Base-by-base conservation (phyloP, 2,888 invertebrate species). In the Fragum fragum region DNA sequence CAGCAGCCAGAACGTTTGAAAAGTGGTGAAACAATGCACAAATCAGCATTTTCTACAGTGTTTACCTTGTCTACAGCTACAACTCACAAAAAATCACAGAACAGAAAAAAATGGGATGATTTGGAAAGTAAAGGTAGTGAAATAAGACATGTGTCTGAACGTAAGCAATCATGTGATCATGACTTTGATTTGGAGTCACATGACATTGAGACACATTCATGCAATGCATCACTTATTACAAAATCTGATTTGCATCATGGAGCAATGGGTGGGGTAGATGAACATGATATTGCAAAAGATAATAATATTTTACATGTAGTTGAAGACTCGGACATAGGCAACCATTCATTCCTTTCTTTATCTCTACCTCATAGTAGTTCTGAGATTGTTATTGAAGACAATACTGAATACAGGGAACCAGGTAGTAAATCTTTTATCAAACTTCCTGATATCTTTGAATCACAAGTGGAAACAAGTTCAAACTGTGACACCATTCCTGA, bases 11-110 rank as follows among this genome's bases (percentile, higher is more conserved):
- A 83, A 29, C 66, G 80, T 29, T 73, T 81, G 28, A 83, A 81
- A 69, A 81, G 79, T 55, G 81, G 81, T 14, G 86, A 85, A 57
- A 73, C 81, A 21, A 79, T 85, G 23, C 89, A 86, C 57, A 82
- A 87, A 18, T 88, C 88, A 11, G 87, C 87, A n/a, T 83, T 81
- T 61, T 87, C 87, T 28, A 74, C 79, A 21, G 75, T 73, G n/a
- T 69, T 82, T 57, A 83, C 86, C 3, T 55, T 86, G 0, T 89
- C 89, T 11, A 89, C 89, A 21, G 87, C 86, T 52, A 79, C 81
- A 26, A 83, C 84, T 11, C 69, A 82, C 68, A 74, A 80, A 59
- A 86, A 87, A 72, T 76, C 55, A n/a, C 26, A 21, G n/a, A 55
- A 32, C 1, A 28, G 36, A 21, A 53, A 55, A 2, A 36, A 55